A percentile compares a stretch with the other conserved stretches of the same genome.
phyloP scores from a whole-genome alignment of 1,140 invertebrate genomes.

The Dendrolimus kikuchii region DNA sequence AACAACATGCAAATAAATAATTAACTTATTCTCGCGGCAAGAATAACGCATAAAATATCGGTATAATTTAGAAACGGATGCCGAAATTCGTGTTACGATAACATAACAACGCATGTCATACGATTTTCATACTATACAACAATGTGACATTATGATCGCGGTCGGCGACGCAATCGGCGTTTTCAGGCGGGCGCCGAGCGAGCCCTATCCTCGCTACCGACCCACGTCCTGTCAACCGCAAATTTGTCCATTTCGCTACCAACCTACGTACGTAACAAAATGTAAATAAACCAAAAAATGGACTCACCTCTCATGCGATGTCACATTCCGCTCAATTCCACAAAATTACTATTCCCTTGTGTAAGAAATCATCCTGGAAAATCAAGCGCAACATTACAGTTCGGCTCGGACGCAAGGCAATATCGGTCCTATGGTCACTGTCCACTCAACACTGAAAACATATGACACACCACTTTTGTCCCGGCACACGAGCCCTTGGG shows the following conservation, averaged over 20 bases:
- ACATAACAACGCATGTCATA: slow-evolving; percentile 44
- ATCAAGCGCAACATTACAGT: slow-evolving; percentile 64
- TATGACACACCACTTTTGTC: slow-evolving; percentile 66
- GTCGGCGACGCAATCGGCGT: slow-evolving; percentile 9
- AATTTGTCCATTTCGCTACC: slow-evolving; percentile 57
- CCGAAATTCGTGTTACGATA: not conserved
- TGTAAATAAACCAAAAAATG: slow-evolving; percentile 63
- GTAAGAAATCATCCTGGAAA: slow-evolving; percentile 63
- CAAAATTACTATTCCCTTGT: slow-evolving; percentile 57
- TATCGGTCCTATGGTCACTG: slow-evolving; percentile 64
- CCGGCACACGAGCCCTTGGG: slow-evolving; percentile 39
- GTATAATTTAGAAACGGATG: too few species aligned
- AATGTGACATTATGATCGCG: slow-evolving; percentile 9
- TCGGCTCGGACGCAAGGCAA: slow-evolving; percentile 61
- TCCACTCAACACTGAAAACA: slow-evolving; percentile 64
- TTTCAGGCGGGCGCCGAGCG: slow-evolving; percentile 22
- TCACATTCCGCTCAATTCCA: slow-evolving; percentile 71
- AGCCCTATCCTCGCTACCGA: slow-evolving; percentile 35
- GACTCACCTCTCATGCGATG: slow-evolving; percentile 69
- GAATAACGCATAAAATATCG: too few species aligned
- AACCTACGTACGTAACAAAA: slow-evolving; percentile 40
- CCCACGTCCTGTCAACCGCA: slow-evolving; percentile 39
- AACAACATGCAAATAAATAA: too few species aligned
- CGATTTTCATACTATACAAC: slow-evolving; percentile 28
- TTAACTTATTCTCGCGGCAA: too few species aligned